Evolutionary conservation across 2,888 invertebrate species (phyloP), one percentile per base, ranked within the genome.

Genomic region (Polydrusus pterygomalis): DNA sequence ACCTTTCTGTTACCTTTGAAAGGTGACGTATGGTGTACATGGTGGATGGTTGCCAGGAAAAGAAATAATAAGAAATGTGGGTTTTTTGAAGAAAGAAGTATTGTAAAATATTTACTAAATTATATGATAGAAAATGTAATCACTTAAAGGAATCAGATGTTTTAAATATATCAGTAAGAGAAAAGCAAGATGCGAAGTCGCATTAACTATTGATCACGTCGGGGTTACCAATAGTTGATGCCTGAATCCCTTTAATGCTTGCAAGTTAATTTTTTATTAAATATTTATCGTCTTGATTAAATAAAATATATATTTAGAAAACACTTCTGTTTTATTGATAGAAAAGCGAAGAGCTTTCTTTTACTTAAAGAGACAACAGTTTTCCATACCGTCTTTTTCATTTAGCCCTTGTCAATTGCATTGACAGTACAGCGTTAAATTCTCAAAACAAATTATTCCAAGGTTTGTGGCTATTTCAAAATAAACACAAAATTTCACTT

Each of bases 401-500:
- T 40, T 38, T 38, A 38, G 1, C 17, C 38, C 20, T 49, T 17
- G 17, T 49, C 49, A 49, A 18, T 8, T 5, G 5, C 15, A 9
- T 9, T 17, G 49, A 49, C 49, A 49, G 9, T 2, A 9, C 17
- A 17, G 5, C 49, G 18, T 49, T 49, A 49, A 49, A 49, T 49
- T 18, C 49, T 18, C 17, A 49, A 40, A 49, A 49, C 18, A 49
- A 49, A 18, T 49, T 49, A 49, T 49, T 49, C 49, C 49, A 7
- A 17, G 15, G 15, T 49, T 18, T 49, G 15, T 5, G 9, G 49
- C 18, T 49, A 49, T 49, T 9, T 8, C 9, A 18, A 49, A 18
- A 49, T 49, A 49, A 49, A 49, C 49, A 49, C 49, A 49, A 49
- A 49, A 49, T 18, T 18, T 49, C 17, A 49, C 17, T 49, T 49